phyloP scores from a whole-genome alignment of 2,797 vertebrate genomes.

The Siniperca undulata region DNA sequence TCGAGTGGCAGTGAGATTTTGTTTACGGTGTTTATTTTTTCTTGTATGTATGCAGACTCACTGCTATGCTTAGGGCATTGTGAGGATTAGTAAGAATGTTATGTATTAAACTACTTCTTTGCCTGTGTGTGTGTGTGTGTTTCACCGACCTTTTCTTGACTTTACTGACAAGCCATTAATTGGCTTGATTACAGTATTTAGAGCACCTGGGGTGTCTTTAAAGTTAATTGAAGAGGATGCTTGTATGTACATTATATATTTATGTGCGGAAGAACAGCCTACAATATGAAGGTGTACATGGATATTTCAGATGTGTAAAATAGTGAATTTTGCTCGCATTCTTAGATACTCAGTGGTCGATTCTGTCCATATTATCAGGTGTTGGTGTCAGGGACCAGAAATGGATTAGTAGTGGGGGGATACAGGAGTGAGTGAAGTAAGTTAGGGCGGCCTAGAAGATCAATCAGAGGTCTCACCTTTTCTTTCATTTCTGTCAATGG shows the following conservation, averaged over 20 bases:
- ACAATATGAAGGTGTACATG: neutral
- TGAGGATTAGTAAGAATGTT: conserved; percentile 29
- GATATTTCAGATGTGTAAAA: neutral
- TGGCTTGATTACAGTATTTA: conserved; percentile 26
- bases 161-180: conserved; percentile 15
- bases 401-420: conserved; percentile 44
- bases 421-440: conserved; percentile 31
- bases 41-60: conserved; percentile 2
- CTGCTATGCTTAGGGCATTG: neutral
- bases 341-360: neutral
- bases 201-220: conserved; percentile 4
- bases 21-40: neutral
- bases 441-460: conserved; percentile 35
- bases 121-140: neutral
- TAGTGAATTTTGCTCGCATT: neutral
- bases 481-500: conserved; percentile 62
- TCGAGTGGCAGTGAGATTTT: conserved; percentile 11
- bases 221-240: neutral
- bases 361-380: conserved; percentile 14
- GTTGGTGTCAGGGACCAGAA: conserved; percentile 38
- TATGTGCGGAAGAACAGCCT: neutral
- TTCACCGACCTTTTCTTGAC: conserved; percentile 29
- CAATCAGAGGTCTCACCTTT: conserved; percentile 63
- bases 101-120: neutral
- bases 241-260: neutral